A percentile compares a stretch with the other conserved stretches of the same genome.
phyloP scores from a whole-genome alignment of 2,888 invertebrate species.

The Netelia fuscicornis region DNA sequence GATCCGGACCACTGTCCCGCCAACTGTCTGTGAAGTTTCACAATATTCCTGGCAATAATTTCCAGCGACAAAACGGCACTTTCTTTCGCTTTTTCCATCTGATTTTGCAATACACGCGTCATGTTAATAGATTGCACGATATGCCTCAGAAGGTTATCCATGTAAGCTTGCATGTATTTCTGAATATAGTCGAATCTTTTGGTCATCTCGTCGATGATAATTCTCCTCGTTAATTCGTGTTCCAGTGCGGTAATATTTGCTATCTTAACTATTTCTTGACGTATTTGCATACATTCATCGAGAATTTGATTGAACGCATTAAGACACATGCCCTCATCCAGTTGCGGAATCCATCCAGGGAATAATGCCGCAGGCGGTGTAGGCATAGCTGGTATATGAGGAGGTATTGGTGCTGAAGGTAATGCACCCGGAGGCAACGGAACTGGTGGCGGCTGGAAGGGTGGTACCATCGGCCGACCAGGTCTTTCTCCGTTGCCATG shows the following conservation, averaged over 20 bases:
- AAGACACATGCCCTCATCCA: neutral
- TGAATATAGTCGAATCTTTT: neutral
- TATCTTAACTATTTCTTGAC: neutral
- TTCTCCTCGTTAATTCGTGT: neutral
- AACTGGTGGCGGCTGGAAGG: neutral
- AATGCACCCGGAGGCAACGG: neutral
- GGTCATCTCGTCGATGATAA: neutral
- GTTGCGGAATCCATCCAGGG: neutral
- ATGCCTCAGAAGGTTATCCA: neutral
- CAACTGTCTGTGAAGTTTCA: neutral
- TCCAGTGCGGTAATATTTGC: neutral
- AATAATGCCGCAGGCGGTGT: neutral
- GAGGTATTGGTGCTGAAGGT: neutral
- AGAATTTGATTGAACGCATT: constrained; percentile 24
- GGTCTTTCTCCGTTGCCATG: neutral
- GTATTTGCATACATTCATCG: neutral
- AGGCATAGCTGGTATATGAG: neutral
- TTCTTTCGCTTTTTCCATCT: neutral
- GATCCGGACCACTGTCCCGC: neutral
- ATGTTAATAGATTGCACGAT: neutral
- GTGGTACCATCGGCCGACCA: neutral
- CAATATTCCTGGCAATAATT: neutral
- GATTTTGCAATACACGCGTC: neutral
- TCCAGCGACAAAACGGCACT: neutral
- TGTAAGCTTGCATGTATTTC: neutral